phyloP scores from a whole-genome alignment of 2,888 invertebrate species.

The Epinotia brunnichana region DNA sequence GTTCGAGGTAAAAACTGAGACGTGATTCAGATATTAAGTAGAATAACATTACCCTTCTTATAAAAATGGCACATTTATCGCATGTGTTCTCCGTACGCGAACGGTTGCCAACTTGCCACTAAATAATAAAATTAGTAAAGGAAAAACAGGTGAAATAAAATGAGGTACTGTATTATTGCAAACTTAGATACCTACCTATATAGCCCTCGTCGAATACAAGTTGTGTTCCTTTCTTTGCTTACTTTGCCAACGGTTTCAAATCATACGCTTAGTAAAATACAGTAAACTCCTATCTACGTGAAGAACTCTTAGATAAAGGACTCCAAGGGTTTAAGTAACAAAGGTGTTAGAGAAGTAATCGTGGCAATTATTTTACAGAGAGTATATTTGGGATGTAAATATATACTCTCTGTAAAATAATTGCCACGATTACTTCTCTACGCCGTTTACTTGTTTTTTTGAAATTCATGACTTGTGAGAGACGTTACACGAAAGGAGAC shows the following conservation, averaged over 20 bases:
- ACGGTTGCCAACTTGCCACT: not conserved
- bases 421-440: not conserved
- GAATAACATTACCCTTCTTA: slow-evolving; percentile 24
- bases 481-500: not conserved
- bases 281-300: too few species aligned
- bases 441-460: not conserved
- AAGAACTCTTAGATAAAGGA: too few species aligned
- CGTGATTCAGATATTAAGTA: slow-evolving; percentile 39
- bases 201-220: not conserved
- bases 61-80: slow-evolving; percentile 20
- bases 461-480: not conserved
- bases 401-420: not conserved
- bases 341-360: not conserved
- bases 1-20: slow-evolving; percentile 25
- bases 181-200: too few species aligned
- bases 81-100: not conserved
- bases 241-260: not conserved
- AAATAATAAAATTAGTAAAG: not conserved
- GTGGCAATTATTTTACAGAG: not conserved
- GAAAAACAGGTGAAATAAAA: not conserved
- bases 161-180: not conserved
- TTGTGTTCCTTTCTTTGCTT: not conserved
- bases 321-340: too few species aligned
- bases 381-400: too few species aligned
- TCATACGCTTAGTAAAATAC: not conserved